Base-by-base conservation (phyloP, 1,140 invertebrate species). In the Physella acuta region DNA sequence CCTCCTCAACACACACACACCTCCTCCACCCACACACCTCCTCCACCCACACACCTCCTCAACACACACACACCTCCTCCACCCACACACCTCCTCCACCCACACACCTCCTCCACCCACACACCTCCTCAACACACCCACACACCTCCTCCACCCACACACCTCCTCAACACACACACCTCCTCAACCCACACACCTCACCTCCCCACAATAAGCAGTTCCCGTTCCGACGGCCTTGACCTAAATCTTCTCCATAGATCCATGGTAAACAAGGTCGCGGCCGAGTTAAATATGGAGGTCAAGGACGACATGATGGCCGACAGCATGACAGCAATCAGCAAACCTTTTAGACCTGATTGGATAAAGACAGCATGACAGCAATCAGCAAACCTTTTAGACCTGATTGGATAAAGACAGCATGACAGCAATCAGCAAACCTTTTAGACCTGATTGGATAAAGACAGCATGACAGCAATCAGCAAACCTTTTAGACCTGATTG, bases 231-330 rank as follows among this genome's bases (percentile, higher is more conserved):
- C 1, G 87, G 82, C 30, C 79, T 78, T 24, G 76, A 79, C 49
- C 87, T 74, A 28, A 88, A 76, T 33, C 82, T 75, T 31, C 84
- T 79, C 84, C 85, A 88, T 28, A 88, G 83, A 76, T 89, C 88
- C 75, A 89, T 87, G 5, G 88, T 88, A 75, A 89, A 89, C 34
- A 89, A 84, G 0, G 87, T 88, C 59, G 87, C 87, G 36, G 85
- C 82, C 14, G 86, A 87, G 75, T 89, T 89, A 77, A 89, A 88
- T 58, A 88, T 87, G 14, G 87, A 88, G 16, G 87, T 88, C 30
- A 88, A 79, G 5, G 86, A 87, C 67, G 85, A 87, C 85, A 88
- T 88, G 34, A 88, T 83, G 63, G 88, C 87, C 0, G 88, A 87
- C 75, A 88, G 75, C 87, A 88, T 88, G 14, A 88, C 87, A 0